Conservation (phyloP, 2,113 vertebrate genomes). For the Nettapus auritus region DNA sequence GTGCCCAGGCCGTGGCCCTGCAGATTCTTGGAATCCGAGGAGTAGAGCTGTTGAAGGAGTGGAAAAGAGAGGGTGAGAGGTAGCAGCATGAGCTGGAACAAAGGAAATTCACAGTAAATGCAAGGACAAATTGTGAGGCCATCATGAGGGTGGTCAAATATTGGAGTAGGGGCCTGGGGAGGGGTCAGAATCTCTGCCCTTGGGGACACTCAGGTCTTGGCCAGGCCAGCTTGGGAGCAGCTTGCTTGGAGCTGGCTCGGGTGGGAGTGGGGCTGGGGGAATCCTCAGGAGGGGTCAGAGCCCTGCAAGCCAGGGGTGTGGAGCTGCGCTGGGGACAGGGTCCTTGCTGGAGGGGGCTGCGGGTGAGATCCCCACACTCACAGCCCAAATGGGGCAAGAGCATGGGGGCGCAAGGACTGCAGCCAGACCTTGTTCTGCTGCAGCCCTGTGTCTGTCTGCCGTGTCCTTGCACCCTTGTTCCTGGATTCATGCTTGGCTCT, state of each 20-base stretch:
- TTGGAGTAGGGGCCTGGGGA: not conserved
- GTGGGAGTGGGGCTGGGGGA: not conserved
- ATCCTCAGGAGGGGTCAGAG: not conserved
- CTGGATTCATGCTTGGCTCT: not conserved
- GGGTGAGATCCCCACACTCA: not conserved
- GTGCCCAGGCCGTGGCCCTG: not conserved
- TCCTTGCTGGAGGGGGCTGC: not conserved
- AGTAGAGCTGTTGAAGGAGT: not conserved
- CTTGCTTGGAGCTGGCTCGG: rapidly evolving
- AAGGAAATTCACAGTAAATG: not conserved
- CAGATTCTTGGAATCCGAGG: not conserved
- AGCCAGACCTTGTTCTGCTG: not conserved
- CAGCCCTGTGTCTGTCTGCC: not conserved
- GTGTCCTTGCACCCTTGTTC: not conserved
- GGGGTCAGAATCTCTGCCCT: not conserved
- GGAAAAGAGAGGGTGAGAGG: not conserved
- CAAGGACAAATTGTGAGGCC: not conserved
- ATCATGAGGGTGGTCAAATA: not conserved
- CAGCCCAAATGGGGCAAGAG: not conserved
- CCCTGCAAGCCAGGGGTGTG: no score
- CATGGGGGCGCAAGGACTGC: not conserved
- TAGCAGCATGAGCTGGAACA: not conserved
- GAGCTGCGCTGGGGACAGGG: not conserved
- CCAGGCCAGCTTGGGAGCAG: not conserved
- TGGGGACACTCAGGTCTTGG: not conserved